Conservation (phyloP, 2,888 invertebrate genomes). For the Pandemis cinnamomeana region DNA sequence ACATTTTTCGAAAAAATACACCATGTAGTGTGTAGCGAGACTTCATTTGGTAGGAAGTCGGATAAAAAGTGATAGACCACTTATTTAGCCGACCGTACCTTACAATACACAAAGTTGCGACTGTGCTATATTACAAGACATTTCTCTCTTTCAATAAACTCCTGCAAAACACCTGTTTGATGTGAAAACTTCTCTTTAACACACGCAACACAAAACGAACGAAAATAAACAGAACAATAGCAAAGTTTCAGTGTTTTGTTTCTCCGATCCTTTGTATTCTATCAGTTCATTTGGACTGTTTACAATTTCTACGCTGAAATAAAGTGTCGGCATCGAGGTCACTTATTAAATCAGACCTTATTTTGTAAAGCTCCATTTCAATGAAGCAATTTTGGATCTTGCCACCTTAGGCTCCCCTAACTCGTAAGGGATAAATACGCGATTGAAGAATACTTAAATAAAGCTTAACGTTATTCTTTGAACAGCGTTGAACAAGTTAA, state of each 20-base stretch:
- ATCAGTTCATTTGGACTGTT: background rate
- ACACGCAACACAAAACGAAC: too few relatives aligned
- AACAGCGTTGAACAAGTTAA: background rate
- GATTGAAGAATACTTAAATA: background rate
- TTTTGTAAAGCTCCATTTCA: too few relatives aligned
- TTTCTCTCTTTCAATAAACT: background rate
- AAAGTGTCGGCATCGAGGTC: background rate
- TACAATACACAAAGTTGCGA: background rate
- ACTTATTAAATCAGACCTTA: background rate
- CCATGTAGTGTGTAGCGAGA: too few relatives aligned
- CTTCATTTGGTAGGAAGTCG: too few relatives aligned
- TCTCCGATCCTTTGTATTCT: background rate
- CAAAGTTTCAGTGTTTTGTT: background rate
- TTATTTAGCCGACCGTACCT: too few relatives aligned
- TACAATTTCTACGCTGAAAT: background rate
- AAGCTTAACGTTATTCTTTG: background rate
- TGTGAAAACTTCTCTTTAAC: background rate
- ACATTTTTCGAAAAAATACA: too few relatives aligned
- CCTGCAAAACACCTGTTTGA: background rate
- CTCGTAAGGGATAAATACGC: too few relatives aligned
- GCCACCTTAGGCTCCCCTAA: too few relatives aligned
- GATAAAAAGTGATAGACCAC: too few relatives aligned
- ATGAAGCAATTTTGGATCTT: too few relatives aligned
- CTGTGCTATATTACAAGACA: too few relatives aligned
- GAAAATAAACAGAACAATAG: too few relatives aligned